Evolutionary conservation across 2,113 vertebrate genomes (phyloP), one percentile per base, ranked within the genome.

Genomic region (Myotis brandtii): DNA sequence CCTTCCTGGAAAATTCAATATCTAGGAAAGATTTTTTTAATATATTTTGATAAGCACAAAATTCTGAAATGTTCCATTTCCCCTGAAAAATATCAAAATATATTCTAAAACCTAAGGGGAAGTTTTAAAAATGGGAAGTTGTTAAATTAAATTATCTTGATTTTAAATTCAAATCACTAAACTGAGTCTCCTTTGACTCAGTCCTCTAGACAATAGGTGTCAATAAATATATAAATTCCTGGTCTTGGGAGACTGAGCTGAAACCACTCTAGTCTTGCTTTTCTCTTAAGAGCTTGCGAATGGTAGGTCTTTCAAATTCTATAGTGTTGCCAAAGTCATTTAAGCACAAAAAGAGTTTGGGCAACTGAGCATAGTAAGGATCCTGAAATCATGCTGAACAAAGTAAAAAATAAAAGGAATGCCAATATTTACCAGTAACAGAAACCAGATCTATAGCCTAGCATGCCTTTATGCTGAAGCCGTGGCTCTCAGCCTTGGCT

Each of bases 21-120:
- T 46, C 21, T 25, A 84, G 43, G 80, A 67, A 83, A 75, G 12
- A n/a, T 43, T n/a, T 81, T 82, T 85, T 23, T 21, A 32, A 43
- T 66, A 82, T 76, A 87, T 92, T 77, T 93, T 54, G 23, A 86
- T 81, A 96, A 96, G 43, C 52, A 79, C 5, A 69, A 94, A 88
- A 85, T 79, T 92, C 37, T 95, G 40, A 96, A 95, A 80, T 46
- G 52, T 32, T 32, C 17, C 25, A 66, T 81, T 90, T 62, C 34
- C 52, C 64, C n/a, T 48, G 59, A 40, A 93, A 87, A 86, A 20
- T 46, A 93, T 18, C 86, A 80, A 95, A 92, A 81, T 48, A 66
- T 27, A 93, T 92, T 86, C 80, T 85, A 91, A 93, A 96, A 89
- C 64, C 54, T 86, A 76, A 52, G 6, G 34, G 34, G 48, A 66